These are phyloP conservation scores for Leucoma salicis DNA, from an alignment of 2,888 invertebrate species.

Conservation along the genomic window DNA sequence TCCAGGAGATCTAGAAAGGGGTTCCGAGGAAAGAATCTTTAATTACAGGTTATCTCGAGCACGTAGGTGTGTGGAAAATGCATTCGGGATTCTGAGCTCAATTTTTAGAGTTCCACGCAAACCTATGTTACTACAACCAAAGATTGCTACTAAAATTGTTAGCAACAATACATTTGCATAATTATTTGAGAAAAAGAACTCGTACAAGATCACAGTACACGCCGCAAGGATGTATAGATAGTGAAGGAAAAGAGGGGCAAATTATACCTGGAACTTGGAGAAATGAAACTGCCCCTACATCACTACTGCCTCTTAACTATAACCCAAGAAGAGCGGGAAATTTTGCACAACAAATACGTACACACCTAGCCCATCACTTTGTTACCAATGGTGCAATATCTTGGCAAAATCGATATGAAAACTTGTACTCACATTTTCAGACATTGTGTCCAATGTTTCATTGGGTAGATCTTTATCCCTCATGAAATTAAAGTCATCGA, in stretches of 20 bases:
- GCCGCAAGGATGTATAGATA: conserved; percentile 27
- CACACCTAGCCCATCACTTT: conserved; percentile 30
- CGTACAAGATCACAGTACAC: conserved; percentile 9
- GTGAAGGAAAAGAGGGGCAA: conserved; percentile 22
- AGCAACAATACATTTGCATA: conserved; percentile 10
- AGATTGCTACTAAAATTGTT: conserved; percentile 10
- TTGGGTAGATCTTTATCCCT: not conserved
- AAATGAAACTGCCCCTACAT: conserved; percentile 24
- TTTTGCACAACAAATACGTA: conserved; percentile 25
- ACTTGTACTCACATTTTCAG: not conserved
- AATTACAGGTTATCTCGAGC: too few relatives aligned
- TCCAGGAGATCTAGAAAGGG: conserved; percentile 7
- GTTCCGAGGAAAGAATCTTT: not conserved
- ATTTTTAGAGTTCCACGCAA: conserved; percentile 17
- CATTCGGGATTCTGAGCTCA: too few relatives aligned
- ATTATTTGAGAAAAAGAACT: too few relatives aligned
- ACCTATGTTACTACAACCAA: conserved; percentile 25
- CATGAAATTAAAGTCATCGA: not conserved
- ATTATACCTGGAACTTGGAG: conserved; percentile 32
- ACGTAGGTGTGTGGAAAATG: too few relatives aligned
- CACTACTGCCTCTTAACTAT: conserved; percentile 25
- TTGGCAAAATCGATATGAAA: conserved; percentile 31
- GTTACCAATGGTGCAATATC: conserved; percentile 24
- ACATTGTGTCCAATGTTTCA: not conserved
- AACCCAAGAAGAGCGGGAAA: conserved; percentile 30